Evolutionary conservation across 2,113 vertebrate genomes (phyloP).

Genomic region (Zapornia atra): DNA sequence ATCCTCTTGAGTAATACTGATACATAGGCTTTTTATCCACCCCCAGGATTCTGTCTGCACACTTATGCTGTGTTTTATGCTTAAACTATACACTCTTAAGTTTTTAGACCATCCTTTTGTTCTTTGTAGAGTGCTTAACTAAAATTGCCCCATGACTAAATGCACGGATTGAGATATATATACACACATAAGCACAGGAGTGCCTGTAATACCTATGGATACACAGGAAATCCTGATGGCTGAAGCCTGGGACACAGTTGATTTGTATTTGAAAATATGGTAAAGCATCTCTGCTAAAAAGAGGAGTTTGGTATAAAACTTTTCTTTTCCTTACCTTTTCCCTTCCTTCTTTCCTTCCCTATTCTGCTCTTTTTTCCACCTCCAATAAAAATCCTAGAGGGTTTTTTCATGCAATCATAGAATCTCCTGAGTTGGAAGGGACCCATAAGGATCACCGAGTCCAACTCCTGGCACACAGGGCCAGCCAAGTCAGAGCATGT

Average conservation of each 20-base stretch:
- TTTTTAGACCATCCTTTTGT: neutral
- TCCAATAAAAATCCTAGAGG: neutral
- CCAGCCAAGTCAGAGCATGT: no score
- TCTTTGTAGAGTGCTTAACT: neutral
- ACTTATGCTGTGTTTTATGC: neutral
- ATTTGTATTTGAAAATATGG: neutral
- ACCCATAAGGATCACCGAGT: no score
- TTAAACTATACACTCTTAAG: neutral
- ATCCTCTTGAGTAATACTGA: slow-evolving; percentile 27
- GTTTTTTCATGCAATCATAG: neutral
- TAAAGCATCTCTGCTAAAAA: neutral
- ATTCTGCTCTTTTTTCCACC: neutral
- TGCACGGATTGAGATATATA: neutral
- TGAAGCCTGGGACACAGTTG: neutral
- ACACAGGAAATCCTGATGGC: neutral
- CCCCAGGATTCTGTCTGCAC: neutral
- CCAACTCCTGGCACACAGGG: no score
- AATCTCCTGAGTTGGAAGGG: no score
- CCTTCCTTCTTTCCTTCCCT: neutral
- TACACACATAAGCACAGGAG: neutral
- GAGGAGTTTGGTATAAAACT: neutral
- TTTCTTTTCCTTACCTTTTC: neutral
- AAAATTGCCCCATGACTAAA: neutral
- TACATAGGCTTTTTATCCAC: neutral
- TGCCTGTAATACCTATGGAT: neutral